Evolutionary conservation across 2,113 vertebrate species (phyloP).

Genomic region (Tachysurus fulvidraco): DNA sequence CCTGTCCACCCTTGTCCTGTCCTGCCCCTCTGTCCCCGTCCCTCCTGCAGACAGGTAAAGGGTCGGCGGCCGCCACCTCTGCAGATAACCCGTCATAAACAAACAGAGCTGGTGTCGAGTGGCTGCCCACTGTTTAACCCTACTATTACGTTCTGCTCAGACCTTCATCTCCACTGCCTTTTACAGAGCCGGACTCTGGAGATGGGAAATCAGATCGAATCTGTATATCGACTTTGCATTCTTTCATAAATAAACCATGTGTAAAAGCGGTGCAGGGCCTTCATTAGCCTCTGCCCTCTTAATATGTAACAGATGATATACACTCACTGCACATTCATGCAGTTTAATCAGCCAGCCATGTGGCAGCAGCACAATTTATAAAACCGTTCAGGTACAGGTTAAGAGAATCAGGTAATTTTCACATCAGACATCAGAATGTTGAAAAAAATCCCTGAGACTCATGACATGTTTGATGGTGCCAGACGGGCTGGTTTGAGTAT

Average conservation of each 20-base stretch:
- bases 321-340: too few species aligned
- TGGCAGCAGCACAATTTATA: too few species aligned
- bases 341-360: too few species aligned
- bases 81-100: conserved; percentile 59
- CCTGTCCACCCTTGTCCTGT: conserved; percentile 29
- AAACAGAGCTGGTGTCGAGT: conserved; percentile 58
- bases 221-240: not conserved
- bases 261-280: too few species aligned
- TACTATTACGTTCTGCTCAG: conserved; percentile 26
- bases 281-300: not conserved
- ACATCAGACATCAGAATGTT: too few species aligned
- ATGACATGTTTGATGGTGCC: too few species aligned
- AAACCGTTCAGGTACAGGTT: too few species aligned
- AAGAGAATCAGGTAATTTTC: too few species aligned
- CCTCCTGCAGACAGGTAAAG: conserved; percentile 50
- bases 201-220: too few species aligned
- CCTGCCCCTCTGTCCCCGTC: conserved; percentile 26
- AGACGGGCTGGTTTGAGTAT: too few species aligned
- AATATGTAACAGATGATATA: not conserved
- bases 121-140: conserved; percentile 52
- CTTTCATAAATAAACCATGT: not conserved
- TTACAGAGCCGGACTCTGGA: not conserved
- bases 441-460: too few species aligned
- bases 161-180: not conserved
- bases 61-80: conserved; percentile 35